Percentiles rank a stretch among this genome's conserved stretches.
Conservation (phyloP, 2,113 vertebrate species). For the Pteruthius melanotis region DNA sequence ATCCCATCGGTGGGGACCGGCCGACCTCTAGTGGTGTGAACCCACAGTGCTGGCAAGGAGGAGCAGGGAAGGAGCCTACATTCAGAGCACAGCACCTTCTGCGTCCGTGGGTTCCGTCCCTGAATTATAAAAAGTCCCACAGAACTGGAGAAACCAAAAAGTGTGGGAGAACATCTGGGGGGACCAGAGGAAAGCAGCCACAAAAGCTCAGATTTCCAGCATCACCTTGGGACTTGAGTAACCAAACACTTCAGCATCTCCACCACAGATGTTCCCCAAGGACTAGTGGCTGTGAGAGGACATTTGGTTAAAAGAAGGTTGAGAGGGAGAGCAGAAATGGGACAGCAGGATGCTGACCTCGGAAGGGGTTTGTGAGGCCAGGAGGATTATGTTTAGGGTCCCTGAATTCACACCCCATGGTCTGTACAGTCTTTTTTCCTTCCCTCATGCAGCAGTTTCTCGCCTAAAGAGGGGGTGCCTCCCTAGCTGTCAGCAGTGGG, state of each 20-base stretch:
- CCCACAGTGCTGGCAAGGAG: not conserved
- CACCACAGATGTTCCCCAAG: not conserved
- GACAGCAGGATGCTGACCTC: not conserved
- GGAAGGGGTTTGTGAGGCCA: not conserved
- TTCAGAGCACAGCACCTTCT: not conserved
- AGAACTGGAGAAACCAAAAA: not conserved
- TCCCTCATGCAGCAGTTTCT: not conserved
- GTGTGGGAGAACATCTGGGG: not conserved
- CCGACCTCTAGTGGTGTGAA: constrained; percentile 60
- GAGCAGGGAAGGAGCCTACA: not conserved
- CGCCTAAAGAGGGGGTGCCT: not conserved
- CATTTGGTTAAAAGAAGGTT: not conserved
- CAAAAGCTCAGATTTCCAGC: not conserved
- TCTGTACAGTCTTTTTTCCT: not conserved
- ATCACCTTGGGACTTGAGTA: not conserved
- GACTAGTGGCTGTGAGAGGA: not conserved
- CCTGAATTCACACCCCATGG: not conserved
- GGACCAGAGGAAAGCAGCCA: not conserved
- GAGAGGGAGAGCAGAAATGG: not conserved
- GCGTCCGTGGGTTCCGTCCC: fast-evolving
- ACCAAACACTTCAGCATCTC: not conserved
- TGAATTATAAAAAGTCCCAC: not conserved
- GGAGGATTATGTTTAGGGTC: not conserved
- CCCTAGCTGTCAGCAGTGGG: not conserved
- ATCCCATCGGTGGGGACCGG: constrained; percentile 1